Evolutionary conservation across 2,797 vertebrate species (phyloP).

Genomic region (Pempheris klunzingeri): DNA sequence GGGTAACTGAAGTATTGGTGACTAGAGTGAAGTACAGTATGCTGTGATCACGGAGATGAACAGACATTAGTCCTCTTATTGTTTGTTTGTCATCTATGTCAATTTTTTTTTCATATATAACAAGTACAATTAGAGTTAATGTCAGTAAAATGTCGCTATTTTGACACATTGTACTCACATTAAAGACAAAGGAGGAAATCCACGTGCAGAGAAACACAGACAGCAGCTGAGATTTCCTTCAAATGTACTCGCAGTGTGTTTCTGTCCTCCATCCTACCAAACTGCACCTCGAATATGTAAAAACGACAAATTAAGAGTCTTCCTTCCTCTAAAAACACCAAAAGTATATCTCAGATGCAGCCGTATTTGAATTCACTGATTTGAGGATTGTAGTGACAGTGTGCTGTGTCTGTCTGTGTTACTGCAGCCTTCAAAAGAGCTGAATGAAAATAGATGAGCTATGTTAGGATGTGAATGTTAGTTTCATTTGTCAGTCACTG

Average conservation of each 20-base stretch:
- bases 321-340: constrained; percentile 65
- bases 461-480: constrained; percentile 65
- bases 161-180: constrained; percentile 23
- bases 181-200: not conserved
- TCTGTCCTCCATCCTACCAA: constrained; percentile 16
- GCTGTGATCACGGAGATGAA: constrained; percentile 57
- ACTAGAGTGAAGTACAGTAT: constrained; percentile 30
- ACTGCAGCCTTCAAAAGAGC: constrained; percentile 48
- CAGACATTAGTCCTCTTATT: constrained; percentile 35
- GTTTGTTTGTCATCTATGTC: constrained; percentile 42
- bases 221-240: constrained; percentile 34
- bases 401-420: constrained; percentile 35
- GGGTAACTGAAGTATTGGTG: constrained; percentile 27
- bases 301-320: constrained; percentile 60
- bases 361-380: constrained; percentile 45
- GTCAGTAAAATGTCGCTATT: constrained; percentile 45
- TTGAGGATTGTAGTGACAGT: constrained; percentile 46
- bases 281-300: constrained; percentile 45
- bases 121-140: constrained; percentile 30
- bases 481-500: constrained; percentile 57
- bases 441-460: constrained; percentile 38
- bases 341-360: constrained; percentile 52
- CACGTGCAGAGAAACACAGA: not conserved
- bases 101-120: constrained; percentile 31
- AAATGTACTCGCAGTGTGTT: constrained; percentile 23